Percentiles rank a stretch among this genome's conserved stretches.
These are phyloP conservation scores for Enoplolaimus lenunculus DNA, from an alignment of 2,888 invertebrate genomes.

Conservation along the genomic window DNA sequence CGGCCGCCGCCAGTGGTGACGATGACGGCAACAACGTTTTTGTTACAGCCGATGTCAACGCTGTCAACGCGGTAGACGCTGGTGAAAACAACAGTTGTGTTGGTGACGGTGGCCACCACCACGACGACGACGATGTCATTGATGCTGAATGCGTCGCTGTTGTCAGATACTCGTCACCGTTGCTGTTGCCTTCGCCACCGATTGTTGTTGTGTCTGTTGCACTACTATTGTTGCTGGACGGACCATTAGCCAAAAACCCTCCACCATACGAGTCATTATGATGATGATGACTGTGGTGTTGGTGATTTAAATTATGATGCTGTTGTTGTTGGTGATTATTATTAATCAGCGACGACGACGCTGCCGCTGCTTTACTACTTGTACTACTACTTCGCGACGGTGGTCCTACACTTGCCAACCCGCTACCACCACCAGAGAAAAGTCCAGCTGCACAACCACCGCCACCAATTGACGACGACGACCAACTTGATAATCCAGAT, in stretches of 20 bases:
- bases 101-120: background rate
- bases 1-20: no score
- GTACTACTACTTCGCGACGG: background rate
- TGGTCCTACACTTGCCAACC: no score
- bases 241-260: background rate
- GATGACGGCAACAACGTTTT: background rate
- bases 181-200: no score
- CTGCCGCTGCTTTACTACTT: background rate
- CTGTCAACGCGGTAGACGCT: background rate
- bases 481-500: no score
- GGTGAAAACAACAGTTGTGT: background rate
- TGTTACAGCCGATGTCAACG: background rate
- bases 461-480: background rate
- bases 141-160: background rate
- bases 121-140: conserved; percentile 2
- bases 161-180: background rate
- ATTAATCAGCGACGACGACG: background rate
- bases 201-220: no score
- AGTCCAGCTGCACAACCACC: no score
- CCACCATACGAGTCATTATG: no score
- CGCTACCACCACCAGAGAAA: no score
- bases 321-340: no score
- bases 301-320: no score
- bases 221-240: background rate
- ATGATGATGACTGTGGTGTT: no score